Evolutionary conservation across 2,797 vertebrate species (phyloP).

Genomic region (Tamandua tetradactyla): DNA sequence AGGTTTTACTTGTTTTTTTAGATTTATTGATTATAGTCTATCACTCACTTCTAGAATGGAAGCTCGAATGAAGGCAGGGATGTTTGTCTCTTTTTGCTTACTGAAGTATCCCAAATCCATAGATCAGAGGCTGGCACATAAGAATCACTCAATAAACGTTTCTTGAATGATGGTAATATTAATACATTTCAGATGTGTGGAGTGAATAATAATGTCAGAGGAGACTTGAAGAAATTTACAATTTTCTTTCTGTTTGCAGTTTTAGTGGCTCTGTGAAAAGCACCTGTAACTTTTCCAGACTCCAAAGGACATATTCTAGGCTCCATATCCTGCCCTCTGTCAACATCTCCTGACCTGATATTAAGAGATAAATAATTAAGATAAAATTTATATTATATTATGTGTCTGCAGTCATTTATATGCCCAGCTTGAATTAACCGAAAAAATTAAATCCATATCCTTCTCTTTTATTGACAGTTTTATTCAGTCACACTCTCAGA

Average conservation of each 20-base stretch:
- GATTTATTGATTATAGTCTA: background rate
- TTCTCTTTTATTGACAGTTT: too few relatives aligned
- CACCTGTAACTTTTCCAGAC: background rate
- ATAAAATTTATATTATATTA: too few relatives aligned
- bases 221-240: background rate
- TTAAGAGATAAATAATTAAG: too few relatives aligned
- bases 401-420: too few relatives aligned
- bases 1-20: background rate
- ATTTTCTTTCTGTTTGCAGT: background rate
- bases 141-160: background rate
- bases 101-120: background rate
- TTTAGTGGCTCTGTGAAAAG: background rate
- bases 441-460: too few relatives aligned
- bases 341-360: background rate
- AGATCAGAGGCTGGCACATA: background rate
- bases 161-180: background rate
- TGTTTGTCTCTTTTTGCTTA: slow-evolving; percentile 2
- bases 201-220: background rate
- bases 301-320: background rate
- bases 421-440: too few relatives aligned
- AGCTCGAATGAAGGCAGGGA: background rate
- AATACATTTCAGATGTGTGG: background rate
- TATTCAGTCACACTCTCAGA: too few relatives aligned
- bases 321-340: background rate
- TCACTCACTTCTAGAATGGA: background rate